Evolutionary conservation across 2,888 invertebrate genomes (phyloP).

Genomic region (Antheraea assamensis): DNA sequence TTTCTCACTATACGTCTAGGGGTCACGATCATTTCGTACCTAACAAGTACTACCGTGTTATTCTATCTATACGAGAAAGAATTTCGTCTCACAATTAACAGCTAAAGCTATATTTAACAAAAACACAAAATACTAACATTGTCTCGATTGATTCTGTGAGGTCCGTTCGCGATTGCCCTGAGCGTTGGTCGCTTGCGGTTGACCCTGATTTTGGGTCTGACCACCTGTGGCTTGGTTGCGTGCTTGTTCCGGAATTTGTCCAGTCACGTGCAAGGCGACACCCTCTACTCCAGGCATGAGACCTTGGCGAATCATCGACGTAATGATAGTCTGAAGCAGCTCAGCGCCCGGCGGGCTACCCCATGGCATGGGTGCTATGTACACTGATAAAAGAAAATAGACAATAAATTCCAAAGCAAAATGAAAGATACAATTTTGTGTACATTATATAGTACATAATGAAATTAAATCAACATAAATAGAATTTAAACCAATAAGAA

Average conservation of each 20-base stretch:
- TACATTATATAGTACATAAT: no score
- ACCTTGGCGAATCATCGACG: constrained; percentile 55
- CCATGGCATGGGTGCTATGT: constrained; percentile 52
- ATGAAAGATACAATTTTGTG: not conserved
- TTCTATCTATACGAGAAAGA: no score
- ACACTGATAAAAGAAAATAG: constrained; percentile 39
- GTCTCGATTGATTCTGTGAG: not conserved
- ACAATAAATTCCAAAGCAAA: not conserved
- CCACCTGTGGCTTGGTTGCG: constrained; percentile 22
- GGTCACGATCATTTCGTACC: no score
- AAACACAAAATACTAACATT: not conserved
- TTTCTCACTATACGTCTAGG: no score
- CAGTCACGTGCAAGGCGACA: constrained; percentile 38
- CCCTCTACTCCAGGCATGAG: constrained; percentile 52
- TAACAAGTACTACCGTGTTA: no score
- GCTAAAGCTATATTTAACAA: no score
- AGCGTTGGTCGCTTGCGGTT: not conserved
- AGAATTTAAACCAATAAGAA: no score
- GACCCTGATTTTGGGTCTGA: constrained; percentile 16
- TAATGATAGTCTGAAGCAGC: constrained; percentile 55
- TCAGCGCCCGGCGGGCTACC: constrained; percentile 51
- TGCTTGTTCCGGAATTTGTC: constrained; percentile 11
- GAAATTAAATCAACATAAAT: no score
- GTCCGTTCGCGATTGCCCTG: constrained; percentile 6
- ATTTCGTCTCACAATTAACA: no score